Evolutionary conservation across 2,113 vertebrate species (phyloP).

Genomic region (Psittacula cyanocephala): DNA sequence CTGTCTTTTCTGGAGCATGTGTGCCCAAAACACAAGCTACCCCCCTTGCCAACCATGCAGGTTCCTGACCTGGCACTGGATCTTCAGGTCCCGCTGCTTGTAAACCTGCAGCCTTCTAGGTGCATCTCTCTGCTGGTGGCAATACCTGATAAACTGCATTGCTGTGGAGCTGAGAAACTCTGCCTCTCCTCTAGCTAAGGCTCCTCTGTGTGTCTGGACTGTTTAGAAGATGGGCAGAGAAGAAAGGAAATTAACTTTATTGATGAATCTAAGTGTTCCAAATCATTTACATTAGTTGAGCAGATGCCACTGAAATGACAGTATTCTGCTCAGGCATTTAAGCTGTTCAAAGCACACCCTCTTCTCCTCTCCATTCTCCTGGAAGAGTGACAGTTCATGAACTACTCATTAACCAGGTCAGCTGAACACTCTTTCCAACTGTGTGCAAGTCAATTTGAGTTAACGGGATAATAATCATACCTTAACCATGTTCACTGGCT

Average conservation of each 20-base stretch:
- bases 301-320: neutral
- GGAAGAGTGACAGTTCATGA: neutral
- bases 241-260: neutral
- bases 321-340: neutral
- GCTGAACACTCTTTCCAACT: neutral
- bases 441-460: neutral
- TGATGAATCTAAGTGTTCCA: neutral
- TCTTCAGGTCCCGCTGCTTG: neutral
- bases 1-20: neutral
- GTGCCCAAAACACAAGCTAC: neutral
- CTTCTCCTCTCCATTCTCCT: neutral
- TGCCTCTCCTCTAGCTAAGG: neutral
- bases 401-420: conserved; percentile 7
- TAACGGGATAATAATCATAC: neutral
- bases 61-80: neutral
- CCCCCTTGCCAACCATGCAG: neutral
- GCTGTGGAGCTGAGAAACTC: neutral
- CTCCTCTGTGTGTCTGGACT: neutral
- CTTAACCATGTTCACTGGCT: neutral
- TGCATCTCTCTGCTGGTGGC: neutral
- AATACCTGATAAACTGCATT: neutral
- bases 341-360: neutral
- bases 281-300: neutral
- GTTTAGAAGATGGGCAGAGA: neutral
- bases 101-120: neutral